Conservation (phyloP, 2,113 vertebrate species). For the Clarias batrachus region DNA sequence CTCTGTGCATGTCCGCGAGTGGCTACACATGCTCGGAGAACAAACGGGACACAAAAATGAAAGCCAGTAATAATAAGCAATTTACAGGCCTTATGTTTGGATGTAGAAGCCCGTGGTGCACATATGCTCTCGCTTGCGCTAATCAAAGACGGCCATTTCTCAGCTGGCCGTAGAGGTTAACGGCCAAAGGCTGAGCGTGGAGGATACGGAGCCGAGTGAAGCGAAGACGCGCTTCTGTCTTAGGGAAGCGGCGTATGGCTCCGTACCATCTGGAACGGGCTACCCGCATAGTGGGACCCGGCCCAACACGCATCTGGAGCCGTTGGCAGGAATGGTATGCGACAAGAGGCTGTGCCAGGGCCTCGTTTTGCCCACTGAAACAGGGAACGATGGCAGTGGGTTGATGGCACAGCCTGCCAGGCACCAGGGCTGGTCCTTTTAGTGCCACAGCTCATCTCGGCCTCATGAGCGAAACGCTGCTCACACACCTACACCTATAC, state of each 20-base stretch:
- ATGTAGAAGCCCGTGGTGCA: conserved; percentile 18
- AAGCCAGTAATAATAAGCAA: conserved; percentile 24
- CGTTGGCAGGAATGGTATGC: conserved; percentile 35
- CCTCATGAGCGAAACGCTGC: not conserved
- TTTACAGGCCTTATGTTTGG: conserved; percentile 20
- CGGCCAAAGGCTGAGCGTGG: conserved; percentile 28
- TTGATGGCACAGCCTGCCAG: conserved; percentile 26
- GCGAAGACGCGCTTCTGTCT: conserved; percentile 23
- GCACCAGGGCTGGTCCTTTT: conserved; percentile 34
- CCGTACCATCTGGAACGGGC: conserved; percentile 38
- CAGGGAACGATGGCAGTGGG: conserved; percentile 14
- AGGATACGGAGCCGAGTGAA: not conserved
- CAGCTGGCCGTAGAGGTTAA: conserved; percentile 47
- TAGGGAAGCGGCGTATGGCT: conserved; percentile 46
- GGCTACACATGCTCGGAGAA: conserved; percentile 27
- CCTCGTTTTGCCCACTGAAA: conserved; percentile 44
- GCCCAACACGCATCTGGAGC: conserved; percentile 50
- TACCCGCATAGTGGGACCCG: conserved; percentile 22
- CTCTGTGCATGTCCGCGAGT: conserved; percentile 1
- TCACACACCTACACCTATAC: not conserved
- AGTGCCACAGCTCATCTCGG: conserved; percentile 5
- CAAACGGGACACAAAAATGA: conserved; percentile 9
- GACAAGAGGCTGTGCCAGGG: conserved; percentile 35
- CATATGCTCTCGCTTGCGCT: conserved; percentile 46
- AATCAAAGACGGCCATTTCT: conserved; percentile 46